Evolutionary conservation across 2,113 vertebrate species (phyloP).

Genomic region (Phycodurus eques): DNA sequence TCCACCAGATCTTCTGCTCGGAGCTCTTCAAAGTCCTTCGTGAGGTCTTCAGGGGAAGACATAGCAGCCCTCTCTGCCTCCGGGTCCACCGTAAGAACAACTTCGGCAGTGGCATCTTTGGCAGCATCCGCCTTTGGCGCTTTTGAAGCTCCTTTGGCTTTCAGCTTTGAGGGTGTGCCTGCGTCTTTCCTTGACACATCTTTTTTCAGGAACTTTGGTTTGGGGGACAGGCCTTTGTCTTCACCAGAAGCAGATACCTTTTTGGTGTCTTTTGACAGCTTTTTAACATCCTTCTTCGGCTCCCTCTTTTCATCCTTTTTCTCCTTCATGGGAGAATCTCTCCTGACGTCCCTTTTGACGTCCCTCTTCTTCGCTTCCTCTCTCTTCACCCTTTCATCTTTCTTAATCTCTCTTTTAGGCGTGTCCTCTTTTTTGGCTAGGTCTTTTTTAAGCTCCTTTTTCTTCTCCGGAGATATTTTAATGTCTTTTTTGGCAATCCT

Average conservation of each 20-base stretch:
- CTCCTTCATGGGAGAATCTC: conserved; percentile 78
- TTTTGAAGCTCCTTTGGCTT: conserved; percentile 85
- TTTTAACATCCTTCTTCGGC: conserved; percentile 81
- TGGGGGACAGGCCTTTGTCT: conserved; percentile 77
- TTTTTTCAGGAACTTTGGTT: conserved; percentile 86
- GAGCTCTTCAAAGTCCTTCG: conserved; percentile 92
- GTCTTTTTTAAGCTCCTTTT: conserved; percentile 78
- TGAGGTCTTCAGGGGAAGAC: conserved; percentile 95
- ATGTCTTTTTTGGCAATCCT: conserved; percentile 83
- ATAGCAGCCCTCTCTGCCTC: conserved; percentile 85
- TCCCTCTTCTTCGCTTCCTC: conserved; percentile 82
- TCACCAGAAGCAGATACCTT: conserved; percentile 74
- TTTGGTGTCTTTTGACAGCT: conserved; percentile 81
- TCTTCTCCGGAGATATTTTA: conserved; percentile 85
- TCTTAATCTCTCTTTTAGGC: conserved; percentile 80
- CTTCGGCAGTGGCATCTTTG: conserved; percentile 47
- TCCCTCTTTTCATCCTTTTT: conserved; percentile 88
- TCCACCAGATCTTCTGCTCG: conserved; percentile 81
- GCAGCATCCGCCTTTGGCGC: conserved; percentile 67
- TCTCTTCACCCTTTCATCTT: conserved; percentile 82
- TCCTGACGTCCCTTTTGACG: conserved; percentile 80
- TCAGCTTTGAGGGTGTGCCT: conserved; percentile 74
- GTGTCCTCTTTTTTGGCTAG: conserved; percentile 75
- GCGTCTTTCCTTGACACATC: conserved; percentile 80
- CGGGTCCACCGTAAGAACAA: conserved; percentile 67